Evolutionary conservation across 1,140 invertebrate genomes (phyloP).

Genomic region (Drosophila ohnishii): DNA sequence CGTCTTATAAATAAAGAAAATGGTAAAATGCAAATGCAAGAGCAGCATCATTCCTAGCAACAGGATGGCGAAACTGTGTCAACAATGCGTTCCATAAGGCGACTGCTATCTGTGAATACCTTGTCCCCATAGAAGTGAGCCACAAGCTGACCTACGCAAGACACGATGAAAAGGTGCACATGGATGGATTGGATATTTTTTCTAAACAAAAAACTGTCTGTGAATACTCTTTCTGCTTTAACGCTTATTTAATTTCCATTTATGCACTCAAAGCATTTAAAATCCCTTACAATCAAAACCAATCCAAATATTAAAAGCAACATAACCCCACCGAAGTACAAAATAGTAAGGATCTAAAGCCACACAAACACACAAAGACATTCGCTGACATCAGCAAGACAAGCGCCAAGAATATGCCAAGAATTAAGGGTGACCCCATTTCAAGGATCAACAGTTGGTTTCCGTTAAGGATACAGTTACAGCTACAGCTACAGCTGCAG

Average conservation of each 20-base stretch:
- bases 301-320: background rate
- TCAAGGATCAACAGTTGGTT: slow-evolving; percentile 40
- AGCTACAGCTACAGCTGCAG: background rate
- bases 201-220: background rate
- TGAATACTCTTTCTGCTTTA: background rate
- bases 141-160: background rate
- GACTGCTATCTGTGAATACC: background rate
- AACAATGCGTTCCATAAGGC: slow-evolving; percentile 68
- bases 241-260: too few species aligned
- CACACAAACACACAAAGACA: background rate
- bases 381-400: slow-evolving; percentile 16
- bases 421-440: slow-evolving; percentile 34
- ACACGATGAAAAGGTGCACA: background rate
- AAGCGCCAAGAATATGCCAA: slow-evolving; percentile 13
- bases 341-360: background rate
- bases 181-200: background rate
- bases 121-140: background rate
- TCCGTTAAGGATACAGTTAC: background rate
- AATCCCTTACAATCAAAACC: background rate
- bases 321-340: background rate
- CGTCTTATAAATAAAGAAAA: slow-evolving; percentile 68
- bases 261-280: background rate
- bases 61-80: slow-evolving; percentile 55
- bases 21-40: slow-evolving; percentile 44
- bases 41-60: slow-evolving; percentile 18